phyloP scores from a whole-genome alignment of 1,140 invertebrate genomes.

The Amyelois transitella region DNA sequence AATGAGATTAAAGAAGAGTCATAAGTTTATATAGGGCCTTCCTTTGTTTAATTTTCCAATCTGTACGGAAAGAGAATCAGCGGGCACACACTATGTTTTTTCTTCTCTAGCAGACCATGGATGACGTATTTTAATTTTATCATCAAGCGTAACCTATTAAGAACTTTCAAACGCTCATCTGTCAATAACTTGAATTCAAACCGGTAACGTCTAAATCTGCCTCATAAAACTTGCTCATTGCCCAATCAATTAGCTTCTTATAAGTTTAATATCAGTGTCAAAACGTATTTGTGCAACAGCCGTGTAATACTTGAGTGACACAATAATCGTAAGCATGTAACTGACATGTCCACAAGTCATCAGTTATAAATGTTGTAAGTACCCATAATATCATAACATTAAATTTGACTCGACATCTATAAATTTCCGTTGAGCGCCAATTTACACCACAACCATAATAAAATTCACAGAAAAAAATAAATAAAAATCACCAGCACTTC shows the following conservation, averaged over 20 bases:
- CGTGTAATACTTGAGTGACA: conserved; percentile 3
- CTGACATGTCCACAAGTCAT: conserved; percentile 15
- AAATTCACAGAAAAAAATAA: conserved; percentile 6
- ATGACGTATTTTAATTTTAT: no score
- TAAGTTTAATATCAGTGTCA: conserved; percentile 28
- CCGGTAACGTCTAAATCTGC: conserved; percentile 5
- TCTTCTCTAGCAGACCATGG: no score
- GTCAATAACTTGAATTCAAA: neutral
- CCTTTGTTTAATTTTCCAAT: no score
- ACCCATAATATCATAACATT: conserved; percentile 1
- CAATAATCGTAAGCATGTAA: conserved; percentile 15
- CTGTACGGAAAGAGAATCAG: no score
- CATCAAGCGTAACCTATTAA: neutral
- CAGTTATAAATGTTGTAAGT: neutral
- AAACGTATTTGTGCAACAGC: conserved; percentile 17
- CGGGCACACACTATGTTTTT: no score
- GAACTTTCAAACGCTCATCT: neutral
- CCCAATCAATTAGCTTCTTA: conserved; percentile 30
- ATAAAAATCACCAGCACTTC: neutral
- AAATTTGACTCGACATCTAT: conserved; percentile 7
- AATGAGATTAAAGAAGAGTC: no score
- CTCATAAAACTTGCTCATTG: conserved; percentile 17
- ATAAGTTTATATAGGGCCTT: no score
- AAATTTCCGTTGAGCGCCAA: conserved; percentile 11
- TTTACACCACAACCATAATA: conserved; percentile 16